phyloP scores from a whole-genome alignment of 2,888 invertebrate species.

The Eupithecia subumbrata region DNA sequence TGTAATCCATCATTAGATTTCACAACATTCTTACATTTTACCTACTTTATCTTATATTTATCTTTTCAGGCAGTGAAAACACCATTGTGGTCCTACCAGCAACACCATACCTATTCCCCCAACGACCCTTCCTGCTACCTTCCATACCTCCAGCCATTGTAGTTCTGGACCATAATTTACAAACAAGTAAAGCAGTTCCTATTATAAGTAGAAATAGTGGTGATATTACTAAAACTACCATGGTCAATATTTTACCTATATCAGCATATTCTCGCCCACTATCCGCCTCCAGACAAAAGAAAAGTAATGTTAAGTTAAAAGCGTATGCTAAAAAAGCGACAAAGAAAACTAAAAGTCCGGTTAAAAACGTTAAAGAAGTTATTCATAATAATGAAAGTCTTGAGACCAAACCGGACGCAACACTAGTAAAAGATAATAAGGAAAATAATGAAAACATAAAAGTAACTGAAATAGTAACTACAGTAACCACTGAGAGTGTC shows the following conservation, averaged over 20 bases:
- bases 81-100: conserved; percentile 76
- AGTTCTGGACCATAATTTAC: conserved; percentile 70
- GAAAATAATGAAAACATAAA: conserved; percentile 17
- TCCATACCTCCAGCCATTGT: conserved; percentile 73
- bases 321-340: conserved; percentile 49
- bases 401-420: conserved; percentile 39
- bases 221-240: conserved; percentile 78
- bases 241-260: conserved; percentile 80
- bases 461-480: conserved; percentile 11
- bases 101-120: conserved; percentile 76
- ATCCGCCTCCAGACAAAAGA: conserved; percentile 70
- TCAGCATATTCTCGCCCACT: conserved; percentile 77
- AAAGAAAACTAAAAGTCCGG: conserved; percentile 51
- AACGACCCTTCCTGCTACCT: conserved; percentile 72
- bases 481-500: not conserved
- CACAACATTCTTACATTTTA: not conserved
- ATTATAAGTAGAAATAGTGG: conserved; percentile 66
- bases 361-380: conserved; percentile 39
- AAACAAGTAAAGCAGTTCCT: conserved; percentile 66
- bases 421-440: conserved; percentile 14
- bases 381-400: conserved; percentile 33
- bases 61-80: conserved; percentile 70
- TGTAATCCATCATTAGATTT: not conserved
- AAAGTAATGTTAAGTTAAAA: conserved; percentile 61
- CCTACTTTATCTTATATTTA: conserved; percentile 13